These are phyloP conservation scores for Chelmon rostratus DNA, from an alignment of 2,797 vertebrate genomes.

Conservation along the genomic window DNA sequence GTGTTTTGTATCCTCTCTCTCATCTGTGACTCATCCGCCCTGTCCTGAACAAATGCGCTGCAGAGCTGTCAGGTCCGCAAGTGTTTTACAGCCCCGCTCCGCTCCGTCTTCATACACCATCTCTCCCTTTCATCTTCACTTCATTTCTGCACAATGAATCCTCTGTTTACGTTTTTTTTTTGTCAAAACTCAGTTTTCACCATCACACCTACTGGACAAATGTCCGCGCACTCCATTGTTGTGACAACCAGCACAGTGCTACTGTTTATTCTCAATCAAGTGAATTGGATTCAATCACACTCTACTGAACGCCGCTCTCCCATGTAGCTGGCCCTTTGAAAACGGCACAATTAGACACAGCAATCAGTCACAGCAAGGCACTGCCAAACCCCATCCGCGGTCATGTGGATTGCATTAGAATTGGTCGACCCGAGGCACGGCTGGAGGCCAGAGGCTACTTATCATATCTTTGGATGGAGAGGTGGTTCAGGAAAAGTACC, in stretches of 20 bases:
- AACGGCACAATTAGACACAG: constrained; percentile 40
- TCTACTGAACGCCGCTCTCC: constrained; percentile 13
- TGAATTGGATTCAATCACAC: constrained; percentile 49
- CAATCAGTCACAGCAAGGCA: constrained; percentile 63
- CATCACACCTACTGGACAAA: background rate
- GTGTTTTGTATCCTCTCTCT: constrained; percentile 30
- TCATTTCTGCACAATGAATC: background rate
- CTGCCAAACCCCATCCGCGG: constrained; percentile 44
- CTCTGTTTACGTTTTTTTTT: background rate
- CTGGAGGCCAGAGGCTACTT: constrained; percentile 61
- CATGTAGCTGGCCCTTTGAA: constrained; percentile 17
- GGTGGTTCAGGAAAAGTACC: constrained; percentile 63
- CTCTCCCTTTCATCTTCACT: background rate
- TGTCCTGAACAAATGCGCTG: constrained; percentile 30
- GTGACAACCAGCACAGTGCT: constrained; percentile 1
- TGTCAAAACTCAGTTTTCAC: background rate
- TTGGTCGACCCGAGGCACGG: constrained; percentile 37
- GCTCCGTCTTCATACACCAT: background rate
- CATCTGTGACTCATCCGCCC: constrained; percentile 60
- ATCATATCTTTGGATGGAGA: constrained; percentile 64
- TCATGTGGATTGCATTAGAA: constrained; percentile 75
- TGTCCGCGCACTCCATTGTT: constrained; percentile 3
- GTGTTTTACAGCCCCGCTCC: constrained; percentile 6
- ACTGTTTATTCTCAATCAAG: constrained; percentile 51
- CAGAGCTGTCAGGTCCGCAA: constrained; percentile 24